phyloP scores from a whole-genome alignment of 2,888 invertebrate species.

The Meandrusa payeni region DNA sequence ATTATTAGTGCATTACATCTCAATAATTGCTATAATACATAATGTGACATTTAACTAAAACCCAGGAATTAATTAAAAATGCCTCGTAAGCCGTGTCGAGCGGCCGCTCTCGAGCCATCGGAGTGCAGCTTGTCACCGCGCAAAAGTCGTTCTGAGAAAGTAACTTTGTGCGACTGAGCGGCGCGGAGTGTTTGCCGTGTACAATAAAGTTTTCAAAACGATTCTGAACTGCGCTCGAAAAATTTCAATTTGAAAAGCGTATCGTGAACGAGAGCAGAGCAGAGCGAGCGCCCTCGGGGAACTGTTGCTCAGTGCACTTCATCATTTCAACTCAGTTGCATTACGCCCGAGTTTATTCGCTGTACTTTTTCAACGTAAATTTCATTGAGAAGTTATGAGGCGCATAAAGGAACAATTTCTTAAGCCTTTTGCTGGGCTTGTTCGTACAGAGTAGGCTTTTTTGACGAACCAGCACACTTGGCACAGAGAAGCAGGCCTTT shows the following conservation, averaged over 20 bases:
- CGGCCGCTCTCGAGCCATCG: not conserved
- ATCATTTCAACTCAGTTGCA: constrained; percentile 4
- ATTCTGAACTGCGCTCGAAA: constrained; percentile 14
- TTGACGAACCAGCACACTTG: no score
- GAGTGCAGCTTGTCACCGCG: constrained; percentile 4
- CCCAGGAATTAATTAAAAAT: not conserved
- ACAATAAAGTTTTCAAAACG: constrained; percentile 9
- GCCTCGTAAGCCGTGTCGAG: constrained; percentile 1
- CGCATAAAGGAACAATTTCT: no score
- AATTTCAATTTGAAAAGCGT: constrained; percentile 12
- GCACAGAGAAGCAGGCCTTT: no score
- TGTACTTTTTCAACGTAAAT: constrained; percentile 1
- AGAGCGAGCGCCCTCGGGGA: constrained; percentile 14
- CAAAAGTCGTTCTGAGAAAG: no score
- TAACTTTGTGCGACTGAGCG: not conserved
- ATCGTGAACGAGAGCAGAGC: constrained; percentile 1
- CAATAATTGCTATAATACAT: no score
- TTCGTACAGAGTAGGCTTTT: no score
- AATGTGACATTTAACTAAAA: not conserved
- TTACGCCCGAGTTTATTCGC: constrained; percentile 4
- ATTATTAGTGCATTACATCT: no score
- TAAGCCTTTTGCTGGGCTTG: no score
- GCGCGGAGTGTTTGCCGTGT: constrained; percentile 5
- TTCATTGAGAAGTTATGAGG: not conserved
- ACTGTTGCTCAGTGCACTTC: constrained; percentile 14